Percentiles rank a stretch among this genome's conserved stretches.
phyloP scores from a whole-genome alignment of 2,797 vertebrate genomes.

The Centroberyx gerrardi region DNA sequence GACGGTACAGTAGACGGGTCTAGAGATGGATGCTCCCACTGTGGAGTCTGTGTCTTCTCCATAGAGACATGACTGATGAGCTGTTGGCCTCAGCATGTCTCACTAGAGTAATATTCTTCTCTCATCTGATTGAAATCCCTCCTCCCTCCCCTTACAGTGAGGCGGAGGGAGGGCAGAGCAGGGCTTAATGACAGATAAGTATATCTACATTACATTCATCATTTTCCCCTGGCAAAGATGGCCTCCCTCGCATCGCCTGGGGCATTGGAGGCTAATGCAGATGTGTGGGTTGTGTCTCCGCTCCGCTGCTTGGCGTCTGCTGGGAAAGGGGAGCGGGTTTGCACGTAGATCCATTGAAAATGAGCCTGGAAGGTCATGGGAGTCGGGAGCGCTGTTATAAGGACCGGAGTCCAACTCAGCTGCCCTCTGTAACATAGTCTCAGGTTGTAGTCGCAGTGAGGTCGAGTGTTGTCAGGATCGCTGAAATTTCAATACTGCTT shows the following conservation, averaged over 20 bases:
- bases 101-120: slow-evolving; percentile 48
- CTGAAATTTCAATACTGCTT: background rate
- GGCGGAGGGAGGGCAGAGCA: slow-evolving; percentile 58
- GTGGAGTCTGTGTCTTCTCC: slow-evolving; percentile 53
- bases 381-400: slow-evolving; percentile 30
- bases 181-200: slow-evolving; percentile 73
- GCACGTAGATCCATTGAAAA: slow-evolving; percentile 70
- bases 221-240: slow-evolving; percentile 60
- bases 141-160: slow-evolving; percentile 37
- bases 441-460: slow-evolving; percentile 6
- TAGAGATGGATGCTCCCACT: slow-evolving; percentile 55
- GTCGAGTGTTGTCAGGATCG: background rate
- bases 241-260: slow-evolving; percentile 52
- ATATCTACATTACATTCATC: slow-evolving; percentile 72
- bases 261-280: slow-evolving; percentile 54
- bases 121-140: slow-evolving; percentile 66
- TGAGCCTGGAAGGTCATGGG: slow-evolving; percentile 58
- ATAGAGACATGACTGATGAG: slow-evolving; percentile 65
- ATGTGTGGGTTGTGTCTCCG: slow-evolving; percentile 49
- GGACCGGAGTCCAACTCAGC: background rate
- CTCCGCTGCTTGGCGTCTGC: slow-evolving; percentile 41
- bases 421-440: background rate
- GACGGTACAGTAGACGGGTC: background rate
- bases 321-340: slow-evolving; percentile 26
- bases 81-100: slow-evolving; percentile 59